These are phyloP conservation scores for Dendrocincla fuliginosa DNA, from an alignment of 2,797 vertebrate species.

Conservation along the genomic window DNA sequence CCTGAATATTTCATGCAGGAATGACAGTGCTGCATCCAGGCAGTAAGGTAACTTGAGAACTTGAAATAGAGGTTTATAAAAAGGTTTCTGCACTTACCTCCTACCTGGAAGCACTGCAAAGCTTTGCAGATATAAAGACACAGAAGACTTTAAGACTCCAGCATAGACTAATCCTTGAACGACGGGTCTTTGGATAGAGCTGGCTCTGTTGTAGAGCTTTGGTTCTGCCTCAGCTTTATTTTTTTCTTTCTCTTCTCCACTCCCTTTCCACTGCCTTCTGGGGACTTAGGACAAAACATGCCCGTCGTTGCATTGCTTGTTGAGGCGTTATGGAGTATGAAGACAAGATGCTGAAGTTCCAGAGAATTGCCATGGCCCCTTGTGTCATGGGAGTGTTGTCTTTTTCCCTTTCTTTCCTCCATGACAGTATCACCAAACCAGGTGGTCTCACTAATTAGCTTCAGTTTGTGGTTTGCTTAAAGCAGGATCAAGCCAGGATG, in stretches of 20 bases:
- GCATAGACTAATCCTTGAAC: not conserved
- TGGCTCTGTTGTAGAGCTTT: not conserved
- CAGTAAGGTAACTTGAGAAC: conserved; percentile 57
- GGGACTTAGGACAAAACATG: not conserved
- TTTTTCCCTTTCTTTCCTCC: not conserved
- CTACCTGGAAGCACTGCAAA: not conserved
- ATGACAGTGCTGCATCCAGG: not conserved
- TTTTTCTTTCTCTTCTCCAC: not conserved
- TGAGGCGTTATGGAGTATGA: not conserved
- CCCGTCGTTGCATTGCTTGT: not conserved
- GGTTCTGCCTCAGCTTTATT: not conserved
- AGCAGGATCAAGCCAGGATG: conserved; percentile 72
- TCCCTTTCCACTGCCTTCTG: not conserved
- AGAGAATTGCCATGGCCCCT: not conserved
- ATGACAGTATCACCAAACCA: conserved; percentile 1
- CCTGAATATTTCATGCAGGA: conserved; percentile 71
- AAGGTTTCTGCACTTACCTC: conserved; percentile 25
- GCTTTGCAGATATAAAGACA: not conserved
- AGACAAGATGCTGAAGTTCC: not conserved
- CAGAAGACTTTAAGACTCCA: not conserved
- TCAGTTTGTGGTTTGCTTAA: conserved; percentile 37
- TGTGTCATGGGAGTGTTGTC: not conserved
- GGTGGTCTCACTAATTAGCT: conserved; percentile 41
- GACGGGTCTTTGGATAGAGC: not conserved
- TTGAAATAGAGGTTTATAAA: conserved; percentile 31